Evolutionary conservation across 1,140 invertebrate genomes (phyloP).

Genomic region (Solenopsis invicta): DNA sequence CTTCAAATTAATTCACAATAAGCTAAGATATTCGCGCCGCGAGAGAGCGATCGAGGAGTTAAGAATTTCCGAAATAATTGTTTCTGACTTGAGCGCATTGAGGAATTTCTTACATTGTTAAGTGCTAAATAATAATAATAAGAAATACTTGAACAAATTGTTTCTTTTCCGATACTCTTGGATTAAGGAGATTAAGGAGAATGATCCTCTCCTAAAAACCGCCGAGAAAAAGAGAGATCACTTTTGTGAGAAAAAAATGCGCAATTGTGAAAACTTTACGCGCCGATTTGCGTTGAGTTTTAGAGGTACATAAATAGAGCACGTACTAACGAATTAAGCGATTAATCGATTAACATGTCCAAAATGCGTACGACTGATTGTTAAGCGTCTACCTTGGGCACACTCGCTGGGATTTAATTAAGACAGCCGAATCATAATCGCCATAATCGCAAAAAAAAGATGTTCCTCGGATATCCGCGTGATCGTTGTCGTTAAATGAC

Average conservation of each 20-base stretch:
- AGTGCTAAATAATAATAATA: too few relatives aligned
- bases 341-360: constrained; percentile 52
- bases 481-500: constrained; percentile 38
- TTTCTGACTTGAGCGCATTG: constrained; percentile 11
- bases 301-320: constrained; percentile 29
- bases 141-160: constrained; percentile 5
- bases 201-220: neutral
- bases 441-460: neutral
- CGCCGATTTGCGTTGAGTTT: constrained; percentile 54
- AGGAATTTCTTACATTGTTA: neutral
- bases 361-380: constrained; percentile 47
- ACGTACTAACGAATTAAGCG: constrained; percentile 40
- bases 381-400: constrained; percentile 22
- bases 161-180: neutral
- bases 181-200: neutral
- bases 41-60: neutral
- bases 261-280: neutral
- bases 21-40: neutral
- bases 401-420: constrained; percentile 33
- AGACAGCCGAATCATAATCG: neutral
- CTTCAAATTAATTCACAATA: constrained; percentile 2
- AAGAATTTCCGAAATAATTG: constrained; percentile 9
- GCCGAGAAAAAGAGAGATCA: neutral
- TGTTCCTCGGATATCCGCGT: neutral
- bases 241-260: constrained; percentile 12